phyloP scores from a whole-genome alignment of 2,888 invertebrate species.

The Dione juno region DNA sequence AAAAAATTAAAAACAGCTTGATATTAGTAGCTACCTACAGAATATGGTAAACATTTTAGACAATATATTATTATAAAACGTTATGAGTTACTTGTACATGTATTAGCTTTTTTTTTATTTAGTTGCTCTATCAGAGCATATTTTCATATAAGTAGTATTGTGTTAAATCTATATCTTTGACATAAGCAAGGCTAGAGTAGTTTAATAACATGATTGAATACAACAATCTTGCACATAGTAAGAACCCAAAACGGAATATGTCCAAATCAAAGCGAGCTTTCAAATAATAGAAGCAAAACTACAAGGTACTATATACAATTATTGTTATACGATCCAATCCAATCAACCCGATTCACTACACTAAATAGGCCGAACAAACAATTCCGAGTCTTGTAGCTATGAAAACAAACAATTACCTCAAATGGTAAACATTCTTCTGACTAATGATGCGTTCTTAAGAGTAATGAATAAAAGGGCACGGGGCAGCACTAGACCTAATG shows the following conservation, averaged over 20 bases:
- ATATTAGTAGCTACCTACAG: conserved; percentile 29
- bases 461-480: conserved; percentile 70
- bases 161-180: background rate
- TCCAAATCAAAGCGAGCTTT: conserved; percentile 15
- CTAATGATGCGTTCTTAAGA: conserved; percentile 65
- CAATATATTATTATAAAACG: background rate
- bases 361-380: conserved; percentile 38
- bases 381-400: conserved; percentile 46
- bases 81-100: no score
- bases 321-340: conserved; percentile 37
- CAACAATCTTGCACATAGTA: background rate
- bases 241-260: background rate
- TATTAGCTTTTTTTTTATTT: no score
- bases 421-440: conserved; percentile 65
- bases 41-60: conserved; percentile 2
- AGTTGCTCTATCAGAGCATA: no score
- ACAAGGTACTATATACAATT: conserved; percentile 33
- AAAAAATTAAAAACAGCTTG: conserved; percentile 38
- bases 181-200: background rate
- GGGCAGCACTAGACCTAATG: conserved; percentile 68
- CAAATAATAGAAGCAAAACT: conserved; percentile 28
- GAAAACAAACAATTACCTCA: conserved; percentile 64
- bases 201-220: background rate
- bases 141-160: no score
- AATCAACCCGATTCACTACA: conserved; percentile 43